These are phyloP conservation scores for Natator depressus DNA, from an alignment of 2,113 vertebrate species.

Conservation along the genomic window DNA sequence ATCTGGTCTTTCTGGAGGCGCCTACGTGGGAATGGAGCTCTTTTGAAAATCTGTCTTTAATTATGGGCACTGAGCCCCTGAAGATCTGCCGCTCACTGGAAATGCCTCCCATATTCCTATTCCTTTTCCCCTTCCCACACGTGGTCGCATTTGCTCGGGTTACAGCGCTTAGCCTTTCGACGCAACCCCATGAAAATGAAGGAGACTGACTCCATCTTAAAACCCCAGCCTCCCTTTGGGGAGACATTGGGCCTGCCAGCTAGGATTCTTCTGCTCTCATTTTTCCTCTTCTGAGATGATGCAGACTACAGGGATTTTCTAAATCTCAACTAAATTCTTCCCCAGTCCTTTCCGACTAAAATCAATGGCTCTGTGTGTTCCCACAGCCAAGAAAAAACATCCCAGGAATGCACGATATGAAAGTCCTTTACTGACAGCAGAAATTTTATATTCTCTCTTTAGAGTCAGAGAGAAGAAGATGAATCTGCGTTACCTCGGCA, in stretches of 20 bases:
- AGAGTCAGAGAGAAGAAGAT: neutral
- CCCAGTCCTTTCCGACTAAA: neutral
- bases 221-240: neutral
- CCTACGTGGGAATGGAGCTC: accelerated
- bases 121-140: neutral
- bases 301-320: slow-evolving; percentile 22
- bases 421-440: neutral
- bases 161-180: neutral
- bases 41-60: neutral
- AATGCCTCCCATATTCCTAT: accelerated
- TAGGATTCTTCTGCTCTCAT: neutral
- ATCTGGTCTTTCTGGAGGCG: neutral
- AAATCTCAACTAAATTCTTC: neutral
- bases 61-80: neutral
- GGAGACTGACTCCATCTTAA: neutral
- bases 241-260: neutral
- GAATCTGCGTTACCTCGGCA: neutral
- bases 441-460: slow-evolving; percentile 8
- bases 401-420: slow-evolving; percentile 45
- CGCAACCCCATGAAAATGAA: neutral
- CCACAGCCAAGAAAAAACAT: slow-evolving; percentile 53
- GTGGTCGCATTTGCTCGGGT: neutral
- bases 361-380: slow-evolving; percentile 66
- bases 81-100: accelerated
- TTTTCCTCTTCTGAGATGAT: neutral